These are phyloP conservation scores for Chloropsis hardwickii DNA, from an alignment of 2,113 vertebrate genomes.

Conservation along the genomic window DNA sequence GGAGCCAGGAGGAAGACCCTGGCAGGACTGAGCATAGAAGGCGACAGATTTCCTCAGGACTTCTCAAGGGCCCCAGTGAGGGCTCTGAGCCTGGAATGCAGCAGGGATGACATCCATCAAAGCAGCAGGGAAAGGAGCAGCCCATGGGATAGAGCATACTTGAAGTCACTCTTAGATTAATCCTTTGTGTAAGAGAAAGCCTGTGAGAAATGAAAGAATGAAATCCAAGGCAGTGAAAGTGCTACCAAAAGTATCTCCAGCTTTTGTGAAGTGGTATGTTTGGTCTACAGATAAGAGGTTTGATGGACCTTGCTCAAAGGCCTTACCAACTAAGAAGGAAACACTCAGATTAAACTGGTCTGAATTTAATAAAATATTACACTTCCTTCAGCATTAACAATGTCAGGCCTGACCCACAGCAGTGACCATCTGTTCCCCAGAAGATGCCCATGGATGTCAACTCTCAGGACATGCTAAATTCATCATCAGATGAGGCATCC, in stretches of 20 bases:
- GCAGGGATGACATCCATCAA: background rate
- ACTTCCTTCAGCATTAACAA: background rate
- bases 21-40: background rate
- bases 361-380: background rate
- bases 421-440: background rate
- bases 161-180: background rate
- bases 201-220: background rate
- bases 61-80: background rate
- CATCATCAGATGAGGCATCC: background rate
- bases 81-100: background rate
- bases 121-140: background rate
- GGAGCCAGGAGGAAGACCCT: background rate
- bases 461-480: background rate
- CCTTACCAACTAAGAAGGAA: background rate
- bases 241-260: background rate
- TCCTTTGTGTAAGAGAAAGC: background rate
- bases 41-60: background rate
- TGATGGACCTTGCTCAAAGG: background rate
- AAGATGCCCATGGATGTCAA: background rate
- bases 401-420: background rate
- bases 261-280: background rate
- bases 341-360: background rate
- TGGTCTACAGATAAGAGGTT: background rate
- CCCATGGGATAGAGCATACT: rapidly evolving
- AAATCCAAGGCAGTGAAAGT: background rate